phyloP scores from a whole-genome alignment of 2,113 vertebrate genomes.

The Thunnus thynnus region DNA sequence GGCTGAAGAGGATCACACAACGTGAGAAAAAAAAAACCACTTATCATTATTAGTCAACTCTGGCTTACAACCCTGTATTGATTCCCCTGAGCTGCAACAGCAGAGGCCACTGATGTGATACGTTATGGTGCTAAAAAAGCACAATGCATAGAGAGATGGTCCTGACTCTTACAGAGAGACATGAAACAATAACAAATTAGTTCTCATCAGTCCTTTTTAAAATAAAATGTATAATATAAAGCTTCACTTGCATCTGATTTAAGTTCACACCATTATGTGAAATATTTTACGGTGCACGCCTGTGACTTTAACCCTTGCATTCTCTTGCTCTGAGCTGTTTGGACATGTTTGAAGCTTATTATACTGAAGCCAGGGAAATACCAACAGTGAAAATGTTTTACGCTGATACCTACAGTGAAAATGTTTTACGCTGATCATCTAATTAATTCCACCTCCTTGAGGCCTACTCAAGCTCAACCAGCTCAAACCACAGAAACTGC shows the following conservation, averaged over 20 bases:
- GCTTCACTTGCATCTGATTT: not conserved
- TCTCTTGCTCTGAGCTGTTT: constrained; percentile 8
- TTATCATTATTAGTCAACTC: constrained; percentile 11
- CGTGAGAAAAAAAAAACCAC: not conserved
- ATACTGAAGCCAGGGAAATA: not conserved
- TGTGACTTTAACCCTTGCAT: not conserved
- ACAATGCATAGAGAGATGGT: not conserved
- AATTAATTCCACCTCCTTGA: not conserved
- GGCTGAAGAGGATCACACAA: constrained; percentile 22
- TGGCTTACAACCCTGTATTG: constrained; percentile 2
- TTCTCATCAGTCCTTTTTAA: no score
- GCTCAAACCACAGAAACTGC: constrained; percentile 3
- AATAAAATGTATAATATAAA: no score
- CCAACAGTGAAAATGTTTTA: not conserved
- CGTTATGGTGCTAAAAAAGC: not conserved
- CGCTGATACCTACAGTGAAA: not conserved
- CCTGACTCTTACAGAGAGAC: not conserved
- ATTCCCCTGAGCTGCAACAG: constrained; percentile 22
- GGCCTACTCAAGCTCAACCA: not conserved
- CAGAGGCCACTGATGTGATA: not conserved
- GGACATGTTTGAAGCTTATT: not conserved
- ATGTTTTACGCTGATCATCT: not conserved
- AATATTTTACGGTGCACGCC: not conserved
- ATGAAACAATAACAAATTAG: no score
- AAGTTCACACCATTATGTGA: no score